Conservation (phyloP, 1,140 invertebrate genomes). For the Pentalonia nigronervosa region DNA sequence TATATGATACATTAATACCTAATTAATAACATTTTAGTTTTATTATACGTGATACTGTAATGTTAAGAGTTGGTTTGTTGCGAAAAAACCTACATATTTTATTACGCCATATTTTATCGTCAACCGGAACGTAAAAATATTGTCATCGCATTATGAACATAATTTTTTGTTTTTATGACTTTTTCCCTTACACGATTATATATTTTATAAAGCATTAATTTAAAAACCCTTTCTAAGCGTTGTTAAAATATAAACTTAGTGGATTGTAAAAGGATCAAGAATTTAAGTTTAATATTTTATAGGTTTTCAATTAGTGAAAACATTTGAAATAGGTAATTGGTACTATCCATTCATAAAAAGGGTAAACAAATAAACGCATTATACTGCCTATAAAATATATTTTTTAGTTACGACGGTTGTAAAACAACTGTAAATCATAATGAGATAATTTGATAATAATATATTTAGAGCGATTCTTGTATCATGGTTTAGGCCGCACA, state of each 20-base stretch:
- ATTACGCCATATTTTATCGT: neutral
- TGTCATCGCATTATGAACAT: conserved; percentile 4
- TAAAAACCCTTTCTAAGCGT: neutral
- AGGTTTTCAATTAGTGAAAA: conserved; percentile 3
- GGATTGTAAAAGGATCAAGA: conserved; percentile 9
- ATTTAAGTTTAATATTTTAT: conserved; percentile 8
- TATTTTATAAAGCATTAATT: conserved; percentile 10
- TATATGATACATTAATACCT: neutral
- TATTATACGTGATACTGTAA: neutral
- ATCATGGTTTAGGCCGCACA: neutral
- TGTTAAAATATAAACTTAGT: conserved; percentile 14
- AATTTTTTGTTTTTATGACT: conserved; percentile 18
- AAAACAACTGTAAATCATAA: conserved; percentile 17
- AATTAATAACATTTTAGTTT: neutral
- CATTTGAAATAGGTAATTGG: neutral
- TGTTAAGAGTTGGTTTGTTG: neutral
- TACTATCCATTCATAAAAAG: neutral
- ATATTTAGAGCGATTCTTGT: neutral
- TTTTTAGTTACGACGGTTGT: neutral
- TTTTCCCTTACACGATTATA: neutral
- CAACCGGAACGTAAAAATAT: neutral
- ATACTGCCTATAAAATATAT: neutral
- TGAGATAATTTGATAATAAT: neutral
- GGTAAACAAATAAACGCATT: neutral
- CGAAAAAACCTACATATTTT: neutral